Conservation (phyloP, 2,797 vertebrate genomes). For the Bradypodion ventrale region DNA sequence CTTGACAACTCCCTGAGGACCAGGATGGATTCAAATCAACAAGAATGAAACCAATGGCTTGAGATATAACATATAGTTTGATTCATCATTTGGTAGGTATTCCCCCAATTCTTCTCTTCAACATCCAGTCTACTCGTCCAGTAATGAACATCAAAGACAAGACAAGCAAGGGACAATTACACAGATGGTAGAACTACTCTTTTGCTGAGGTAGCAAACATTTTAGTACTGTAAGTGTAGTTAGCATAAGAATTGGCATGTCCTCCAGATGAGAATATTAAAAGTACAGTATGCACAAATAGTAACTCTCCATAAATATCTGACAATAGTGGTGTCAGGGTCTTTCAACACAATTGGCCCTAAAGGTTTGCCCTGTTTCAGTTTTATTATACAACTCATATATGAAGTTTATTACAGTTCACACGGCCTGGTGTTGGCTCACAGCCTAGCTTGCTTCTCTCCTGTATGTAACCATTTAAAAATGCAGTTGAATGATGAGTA, state of each 20-base stretch:
- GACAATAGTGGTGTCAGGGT: neutral
- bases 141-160: neutral
- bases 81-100: neutral
- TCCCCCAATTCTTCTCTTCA: neutral
- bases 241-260: neutral
- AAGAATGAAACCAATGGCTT: neutral
- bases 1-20: neutral
- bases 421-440: neutral
- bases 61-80: neutral
- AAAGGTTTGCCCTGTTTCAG: neutral
- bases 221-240: neutral
- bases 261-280: neutral
- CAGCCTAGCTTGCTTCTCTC: neutral
- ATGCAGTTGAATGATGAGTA: neutral
- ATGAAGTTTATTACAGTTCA: neutral
- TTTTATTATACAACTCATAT: neutral
- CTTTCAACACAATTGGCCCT: conserved; percentile 11
- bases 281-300: neutral
- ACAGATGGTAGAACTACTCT: neutral
- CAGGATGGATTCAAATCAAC: neutral
- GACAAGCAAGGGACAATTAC: neutral
- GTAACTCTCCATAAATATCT: conserved; percentile 8
- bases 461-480: neutral
- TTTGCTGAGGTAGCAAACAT: conserved; percentile 7
- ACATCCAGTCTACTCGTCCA: neutral